phyloP scores from a whole-genome alignment of 2,797 vertebrate genomes.

The Mormyrus proboscirostris region DNA sequence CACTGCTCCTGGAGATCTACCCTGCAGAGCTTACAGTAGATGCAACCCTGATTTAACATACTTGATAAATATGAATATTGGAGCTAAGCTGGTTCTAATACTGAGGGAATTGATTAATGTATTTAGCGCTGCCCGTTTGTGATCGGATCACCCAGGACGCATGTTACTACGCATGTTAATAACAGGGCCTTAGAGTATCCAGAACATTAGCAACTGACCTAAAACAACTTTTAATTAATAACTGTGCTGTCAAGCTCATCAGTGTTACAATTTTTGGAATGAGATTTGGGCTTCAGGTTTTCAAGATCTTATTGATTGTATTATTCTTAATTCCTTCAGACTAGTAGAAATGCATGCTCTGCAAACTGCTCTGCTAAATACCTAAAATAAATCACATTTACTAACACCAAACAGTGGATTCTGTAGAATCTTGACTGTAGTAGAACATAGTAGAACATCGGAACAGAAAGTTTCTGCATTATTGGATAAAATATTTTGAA shows the following conservation, averaged over 20 bases:
- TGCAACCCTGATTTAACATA: background rate
- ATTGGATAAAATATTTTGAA: background rate
- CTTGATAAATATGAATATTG: background rate
- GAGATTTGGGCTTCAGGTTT: background rate
- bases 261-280: background rate
- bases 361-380: background rate
- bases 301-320: background rate
- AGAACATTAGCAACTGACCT: background rate
- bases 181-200: background rate
- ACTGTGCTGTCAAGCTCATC: background rate
- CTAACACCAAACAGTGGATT: background rate
- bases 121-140: background rate
- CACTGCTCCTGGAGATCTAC: background rate
- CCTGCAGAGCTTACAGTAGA: background rate
- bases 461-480: background rate
- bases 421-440: background rate
- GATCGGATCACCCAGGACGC: background rate
- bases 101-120: background rate
- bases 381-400: background rate
- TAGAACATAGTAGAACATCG: background rate
- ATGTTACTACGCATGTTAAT: background rate
- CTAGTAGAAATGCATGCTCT: background rate
- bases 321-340: background rate
- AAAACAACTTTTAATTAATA: background rate
- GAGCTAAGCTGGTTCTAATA: no score